Evolutionary conservation across 2,797 vertebrate species (phyloP).

Genomic region (Sciurus carolinensis): DNA sequence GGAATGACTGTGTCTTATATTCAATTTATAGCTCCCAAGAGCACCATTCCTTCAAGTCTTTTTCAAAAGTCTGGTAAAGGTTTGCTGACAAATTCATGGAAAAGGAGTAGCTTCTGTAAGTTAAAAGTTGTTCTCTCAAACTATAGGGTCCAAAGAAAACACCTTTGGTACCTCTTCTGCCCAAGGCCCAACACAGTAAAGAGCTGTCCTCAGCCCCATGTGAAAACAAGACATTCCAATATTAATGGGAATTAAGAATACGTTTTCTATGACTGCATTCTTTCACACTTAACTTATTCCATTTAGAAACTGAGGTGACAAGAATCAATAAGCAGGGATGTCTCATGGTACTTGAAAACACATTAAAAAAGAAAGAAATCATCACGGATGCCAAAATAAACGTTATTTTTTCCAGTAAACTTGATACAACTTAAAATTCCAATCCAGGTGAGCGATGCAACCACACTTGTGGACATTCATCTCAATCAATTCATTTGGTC

Average conservation of each 20-base stretch:
- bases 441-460: conserved; percentile 46
- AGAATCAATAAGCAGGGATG: conserved; percentile 39
- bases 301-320: conserved; percentile 72
- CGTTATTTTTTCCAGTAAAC: conserved; percentile 51
- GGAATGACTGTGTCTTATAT: conserved; percentile 1
- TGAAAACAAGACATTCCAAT: conserved; percentile 45
- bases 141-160: neutral
- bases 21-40: neutral
- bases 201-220: neutral
- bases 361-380: conserved; percentile 48
- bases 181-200: neutral
- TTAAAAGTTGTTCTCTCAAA: neutral
- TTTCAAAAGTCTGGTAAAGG: neutral
- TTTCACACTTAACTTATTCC: conserved; percentile 59
- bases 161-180: neutral
- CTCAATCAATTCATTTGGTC: conserved; percentile 58
- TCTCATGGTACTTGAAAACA: conserved; percentile 45
- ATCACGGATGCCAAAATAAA: conserved; percentile 68
- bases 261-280: conserved; percentile 12
- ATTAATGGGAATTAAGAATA: neutral
- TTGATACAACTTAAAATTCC: conserved; percentile 59
- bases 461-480: neutral
- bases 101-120: neutral
- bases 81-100: neutral
- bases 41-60: neutral